Base-by-base conservation (phyloP, 2,888 invertebrate genomes). In the Charanyca ferruginea region DNA sequence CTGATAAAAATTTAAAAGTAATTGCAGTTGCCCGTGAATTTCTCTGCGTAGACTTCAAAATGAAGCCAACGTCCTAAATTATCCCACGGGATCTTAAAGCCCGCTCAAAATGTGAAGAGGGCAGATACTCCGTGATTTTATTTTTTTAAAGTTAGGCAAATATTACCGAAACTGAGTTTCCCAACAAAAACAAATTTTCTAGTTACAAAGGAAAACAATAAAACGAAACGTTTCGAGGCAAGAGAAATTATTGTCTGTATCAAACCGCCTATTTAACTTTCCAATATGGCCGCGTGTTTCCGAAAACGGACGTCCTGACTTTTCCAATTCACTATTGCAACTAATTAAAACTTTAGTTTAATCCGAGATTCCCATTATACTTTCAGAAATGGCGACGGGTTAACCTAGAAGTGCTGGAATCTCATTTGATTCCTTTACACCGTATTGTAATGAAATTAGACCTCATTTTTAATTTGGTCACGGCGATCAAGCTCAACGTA, bases 271-370 rank as follows among this genome's bases (percentile, higher is more conserved):
- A 85, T 91, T 89, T 88, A 83, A 87, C 89, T 88, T 90, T 89
- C 87, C 89, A 91, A 91, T 90, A 84, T 83, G 81, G 83, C 81
- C 73, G 76, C 87, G 84, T 75, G 83, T 87, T 87, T 82, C 81
- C 84, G 83, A 88, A 90, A 87, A 85, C 80, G 85, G 74, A 83
- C 77, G 79, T 73, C 81, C 83, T 83, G 87, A 88, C 90, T 89
- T 89, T 91, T 89, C 91, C 90, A 89, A 93, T 93, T 90, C 89
- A 91, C 92, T 92, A 93, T 93, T 93, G 91, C 91, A 93, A 94
- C 94, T 94, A 94, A 94, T 94, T 94, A 94, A 94, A 94, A 94
- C 94, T 94, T 94, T 92, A 91, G 89, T 92, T 92, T 89, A 93
- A 93, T 91, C 90, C 91, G 90, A 90, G 92, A 91, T 90, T 91